These are phyloP conservation scores for Isurus oxyrinchus DNA, from an alignment of 2,113 vertebrate genomes.

Conservation along the genomic window DNA sequence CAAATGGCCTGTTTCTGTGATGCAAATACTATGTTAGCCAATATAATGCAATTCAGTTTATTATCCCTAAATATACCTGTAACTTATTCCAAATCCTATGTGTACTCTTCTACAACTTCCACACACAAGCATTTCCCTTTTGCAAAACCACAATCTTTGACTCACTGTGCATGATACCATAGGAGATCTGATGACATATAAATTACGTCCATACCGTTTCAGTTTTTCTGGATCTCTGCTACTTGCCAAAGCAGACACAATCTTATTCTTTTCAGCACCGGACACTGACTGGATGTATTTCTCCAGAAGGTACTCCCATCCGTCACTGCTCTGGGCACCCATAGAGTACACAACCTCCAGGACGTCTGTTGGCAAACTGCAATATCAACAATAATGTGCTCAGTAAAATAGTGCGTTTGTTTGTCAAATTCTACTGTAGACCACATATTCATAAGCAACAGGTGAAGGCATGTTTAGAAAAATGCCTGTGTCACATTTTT, in stretches of 20 bases:
- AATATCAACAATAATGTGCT: constrained; percentile 40
- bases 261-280: constrained; percentile 56
- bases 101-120: not conserved
- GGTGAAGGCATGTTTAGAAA: not conserved
- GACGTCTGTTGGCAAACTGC: constrained; percentile 61
- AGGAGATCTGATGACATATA: not conserved
- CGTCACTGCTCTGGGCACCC: constrained; percentile 55
- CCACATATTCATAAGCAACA: not conserved
- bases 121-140: constrained; percentile 30
- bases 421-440: not conserved
- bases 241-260: constrained; percentile 56
- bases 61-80: not conserved
- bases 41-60: not conserved
- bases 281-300: constrained; percentile 55
- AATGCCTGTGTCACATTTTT: not conserved
- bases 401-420: not conserved
- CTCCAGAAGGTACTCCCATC: constrained; percentile 57
- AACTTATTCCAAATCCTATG: not conserved
- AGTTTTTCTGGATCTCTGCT: constrained; percentile 57
- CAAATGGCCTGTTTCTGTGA: not conserved
- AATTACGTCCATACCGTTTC: constrained; percentile 44
- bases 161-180: not conserved
- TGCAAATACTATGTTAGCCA: not conserved
- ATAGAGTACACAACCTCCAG: constrained; percentile 56
- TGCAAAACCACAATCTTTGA: not conserved